Conservation (phyloP, 1,140 invertebrate genomes). For the Vanessa tameamea region DNA sequence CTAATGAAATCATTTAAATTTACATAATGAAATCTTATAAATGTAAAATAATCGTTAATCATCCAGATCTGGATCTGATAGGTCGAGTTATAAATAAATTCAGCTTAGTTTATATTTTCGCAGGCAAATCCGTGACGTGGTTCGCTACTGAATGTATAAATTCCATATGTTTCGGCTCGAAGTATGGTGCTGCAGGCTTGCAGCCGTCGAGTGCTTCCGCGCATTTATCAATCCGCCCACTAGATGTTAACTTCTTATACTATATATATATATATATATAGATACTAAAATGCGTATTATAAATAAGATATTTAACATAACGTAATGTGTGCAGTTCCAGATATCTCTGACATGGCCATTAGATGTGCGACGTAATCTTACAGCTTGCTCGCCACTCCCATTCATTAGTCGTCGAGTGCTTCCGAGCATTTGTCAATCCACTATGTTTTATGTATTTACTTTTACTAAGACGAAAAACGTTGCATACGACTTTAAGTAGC, state of each 20-base stretch:
- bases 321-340: neutral
- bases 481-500: too few species aligned
- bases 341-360: neutral
- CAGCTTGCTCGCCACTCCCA: constrained; percentile 23
- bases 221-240: constrained; percentile 67
- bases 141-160: neutral
- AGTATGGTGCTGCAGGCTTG: constrained; percentile 55
- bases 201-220: constrained; percentile 69
- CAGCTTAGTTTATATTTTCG: too few species aligned
- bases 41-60: too few species aligned
- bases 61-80: too few species aligned
- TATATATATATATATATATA: too few species aligned
- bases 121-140: too few species aligned
- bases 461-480: neutral
- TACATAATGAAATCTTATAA: too few species aligned
- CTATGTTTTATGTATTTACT: constrained; percentile 27
- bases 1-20: too few species aligned
- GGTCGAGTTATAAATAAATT: neutral
- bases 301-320: neutral
- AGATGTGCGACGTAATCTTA: neutral
- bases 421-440: constrained; percentile 72
- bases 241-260: neutral
- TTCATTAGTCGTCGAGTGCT: constrained; percentile 73
- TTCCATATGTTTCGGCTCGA: constrained; percentile 24
- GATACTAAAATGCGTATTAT: constrained; percentile 1